phyloP scores from a whole-genome alignment of 2,888 invertebrate genomes.

The Drosophila mimetica region DNA sequence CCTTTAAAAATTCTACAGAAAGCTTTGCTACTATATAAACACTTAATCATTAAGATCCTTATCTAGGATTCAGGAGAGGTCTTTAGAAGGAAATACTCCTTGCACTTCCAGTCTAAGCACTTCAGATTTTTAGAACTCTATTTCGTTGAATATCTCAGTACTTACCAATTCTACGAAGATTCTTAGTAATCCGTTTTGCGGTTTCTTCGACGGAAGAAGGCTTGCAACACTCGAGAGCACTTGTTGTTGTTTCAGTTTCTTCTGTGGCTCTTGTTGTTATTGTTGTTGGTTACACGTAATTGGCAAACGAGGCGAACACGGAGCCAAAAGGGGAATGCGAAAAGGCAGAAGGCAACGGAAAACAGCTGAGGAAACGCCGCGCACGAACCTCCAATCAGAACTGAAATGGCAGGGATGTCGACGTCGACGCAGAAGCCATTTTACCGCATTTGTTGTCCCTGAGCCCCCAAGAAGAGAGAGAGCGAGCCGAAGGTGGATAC shows the following conservation, averaged over 20 bases:
- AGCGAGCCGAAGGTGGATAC: conserved; percentile 11
- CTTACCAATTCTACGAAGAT: conserved; percentile 68
- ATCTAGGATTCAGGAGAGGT: background rate
- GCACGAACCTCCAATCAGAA: conserved; percentile 83
- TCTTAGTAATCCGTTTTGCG: conserved; percentile 60
- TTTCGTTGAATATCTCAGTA: conserved; percentile 22
- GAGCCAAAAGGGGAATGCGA: conserved; percentile 28
- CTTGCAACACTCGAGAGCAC: conserved; percentile 58
- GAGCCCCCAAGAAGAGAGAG: conserved; percentile 49
- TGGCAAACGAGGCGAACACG: conserved; percentile 49
- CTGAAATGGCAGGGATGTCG: conserved; percentile 82
- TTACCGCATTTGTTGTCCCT: conserved; percentile 60
- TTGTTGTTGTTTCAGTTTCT: conserved; percentile 32
- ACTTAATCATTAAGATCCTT: background rate
- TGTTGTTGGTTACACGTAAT: conserved; percentile 48
- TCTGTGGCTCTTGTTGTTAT: background rate
- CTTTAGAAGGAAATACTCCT: too few relatives aligned
- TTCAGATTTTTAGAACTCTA: conserved; percentile 4
- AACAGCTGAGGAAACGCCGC: conserved; percentile 70
- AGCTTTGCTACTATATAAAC: too few relatives aligned
- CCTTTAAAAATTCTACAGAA: background rate
- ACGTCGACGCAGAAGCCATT: conserved; percentile 70
- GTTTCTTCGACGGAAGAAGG: conserved; percentile 41
- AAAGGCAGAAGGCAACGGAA: conserved; percentile 35
- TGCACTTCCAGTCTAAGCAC: background rate